Evolutionary conservation across 2,888 invertebrate species (phyloP).

Genomic region (Hyalella azteca): DNA sequence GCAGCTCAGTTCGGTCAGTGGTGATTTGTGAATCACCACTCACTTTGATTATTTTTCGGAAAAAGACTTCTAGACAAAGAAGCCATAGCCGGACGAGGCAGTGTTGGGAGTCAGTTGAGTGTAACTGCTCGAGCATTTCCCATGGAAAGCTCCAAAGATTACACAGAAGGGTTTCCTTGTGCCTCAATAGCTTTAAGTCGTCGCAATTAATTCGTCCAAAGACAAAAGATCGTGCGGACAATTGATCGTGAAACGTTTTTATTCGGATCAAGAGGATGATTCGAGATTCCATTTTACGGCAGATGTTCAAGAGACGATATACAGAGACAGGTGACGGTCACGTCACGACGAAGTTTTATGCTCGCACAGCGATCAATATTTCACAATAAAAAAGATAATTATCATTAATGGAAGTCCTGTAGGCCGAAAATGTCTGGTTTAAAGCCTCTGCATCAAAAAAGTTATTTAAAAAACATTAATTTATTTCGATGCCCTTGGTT

Average conservation of each 20-base stretch:
- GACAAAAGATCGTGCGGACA: constrained; percentile 25
- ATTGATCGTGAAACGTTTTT: constrained; percentile 4
- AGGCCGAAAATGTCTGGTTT: no score
- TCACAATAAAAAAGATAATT: no score
- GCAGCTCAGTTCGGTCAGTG: neutral
- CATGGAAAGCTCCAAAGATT: neutral
- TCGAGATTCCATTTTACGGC: constrained; percentile 6
- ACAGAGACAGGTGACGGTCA: no score
- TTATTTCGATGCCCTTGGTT: no score
- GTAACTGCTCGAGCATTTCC: constrained; percentile 20
- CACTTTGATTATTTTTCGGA: neutral
- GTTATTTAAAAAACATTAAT: no score
- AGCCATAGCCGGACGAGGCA: neutral
- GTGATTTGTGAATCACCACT: constrained; percentile 18
- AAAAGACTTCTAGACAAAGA: neutral
- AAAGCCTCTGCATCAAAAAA: no score
- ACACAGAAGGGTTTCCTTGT: neutral
- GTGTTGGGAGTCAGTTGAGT: constrained; percentile 23
- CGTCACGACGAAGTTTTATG: no score
- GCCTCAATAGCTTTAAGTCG: neutral
- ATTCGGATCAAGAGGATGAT: constrained; percentile 34
- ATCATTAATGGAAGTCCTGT: no score
- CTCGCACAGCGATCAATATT: no score
- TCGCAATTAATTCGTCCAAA: constrained; percentile 32
- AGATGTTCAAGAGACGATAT: no score